Evolutionary conservation across 2,888 invertebrate genomes (phyloP), one percentile per base, ranked within the genome.

Genomic region (Eristalinus aeneus): DNA sequence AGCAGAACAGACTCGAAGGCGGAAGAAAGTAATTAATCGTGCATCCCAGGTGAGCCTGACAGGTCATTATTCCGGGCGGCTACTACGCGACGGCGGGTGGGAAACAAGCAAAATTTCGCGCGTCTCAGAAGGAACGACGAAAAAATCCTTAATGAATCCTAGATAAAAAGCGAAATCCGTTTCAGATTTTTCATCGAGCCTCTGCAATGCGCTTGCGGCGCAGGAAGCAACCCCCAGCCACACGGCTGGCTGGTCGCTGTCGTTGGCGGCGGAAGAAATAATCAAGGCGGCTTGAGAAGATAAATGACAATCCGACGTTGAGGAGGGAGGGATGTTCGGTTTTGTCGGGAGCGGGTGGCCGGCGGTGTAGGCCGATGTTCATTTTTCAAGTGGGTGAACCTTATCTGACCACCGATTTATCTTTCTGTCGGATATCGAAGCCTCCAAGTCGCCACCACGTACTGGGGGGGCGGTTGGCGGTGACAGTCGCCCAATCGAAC

Each of bases 341-440:
- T 16, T 23, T 56, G 69, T 12, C 12, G 8, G 16, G 22, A 20
- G 22, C n/a, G 63, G 22, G 53, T 31, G 53, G 61, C 22, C 69
- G 22, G 53, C 36, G 11, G n/a, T 46, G 32, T 75, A 76, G 79
- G 76, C 31, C 46, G 64, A 71, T 63, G 61, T 56, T 86, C 86
- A 86, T 86, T 86, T 82, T 74, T 86, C 78, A 82, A 86, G 74
- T 74, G 65, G 67, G 79, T 74, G 65, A 61, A 79, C 46, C 86
- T 82, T 86, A 86, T 86, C 86, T 86, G 86, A 82, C 86, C 86
- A 77, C 86, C 86, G 86, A 86, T 86, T 82, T 86, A 86, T 86
- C 86, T 86, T 86, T 71, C 74, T 86, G 86, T 82, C 82, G 78
- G 78, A 82, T 46, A 74, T 71, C 60, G 72, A 64, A 81, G 81